phyloP scores from a whole-genome alignment of 2,113 vertebrate genomes.

The Smithornis capensis region DNA sequence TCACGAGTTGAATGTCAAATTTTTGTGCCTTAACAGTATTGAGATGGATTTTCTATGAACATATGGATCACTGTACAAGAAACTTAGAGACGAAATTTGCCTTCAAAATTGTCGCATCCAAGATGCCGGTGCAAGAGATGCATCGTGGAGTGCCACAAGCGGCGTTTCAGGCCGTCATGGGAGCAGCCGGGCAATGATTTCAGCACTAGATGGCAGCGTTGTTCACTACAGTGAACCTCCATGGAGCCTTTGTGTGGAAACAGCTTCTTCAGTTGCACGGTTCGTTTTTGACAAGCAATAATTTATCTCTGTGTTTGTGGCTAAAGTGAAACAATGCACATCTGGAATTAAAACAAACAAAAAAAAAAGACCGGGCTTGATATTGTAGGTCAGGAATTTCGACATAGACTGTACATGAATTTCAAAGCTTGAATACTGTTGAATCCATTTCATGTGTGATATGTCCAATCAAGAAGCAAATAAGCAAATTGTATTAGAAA shows the following conservation, averaged over 20 bases:
- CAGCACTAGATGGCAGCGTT: background rate
- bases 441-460: background rate
- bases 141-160: accelerated
- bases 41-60: background rate
- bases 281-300: background rate
- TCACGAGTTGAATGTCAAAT: background rate
- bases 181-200: background rate
- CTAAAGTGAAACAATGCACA: background rate
- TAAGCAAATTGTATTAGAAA: background rate
- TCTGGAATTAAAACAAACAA: background rate
- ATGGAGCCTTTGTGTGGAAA: accelerated
- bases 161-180: accelerated
- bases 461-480: background rate
- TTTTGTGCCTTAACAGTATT: background rate
- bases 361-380: background rate
- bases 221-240: background rate
- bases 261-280: background rate
- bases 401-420: background rate
- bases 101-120: background rate
- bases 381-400: background rate
- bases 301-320: accelerated
- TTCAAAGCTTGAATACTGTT: background rate
- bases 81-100: background rate
- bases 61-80: background rate
- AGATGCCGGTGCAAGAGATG: background rate